Percentiles rank a stretch among this genome's conserved stretches.
These are phyloP conservation scores for Drosophila bifasciata DNA, from an alignment of 1,140 invertebrate genomes.

Conservation along the genomic window DNA sequence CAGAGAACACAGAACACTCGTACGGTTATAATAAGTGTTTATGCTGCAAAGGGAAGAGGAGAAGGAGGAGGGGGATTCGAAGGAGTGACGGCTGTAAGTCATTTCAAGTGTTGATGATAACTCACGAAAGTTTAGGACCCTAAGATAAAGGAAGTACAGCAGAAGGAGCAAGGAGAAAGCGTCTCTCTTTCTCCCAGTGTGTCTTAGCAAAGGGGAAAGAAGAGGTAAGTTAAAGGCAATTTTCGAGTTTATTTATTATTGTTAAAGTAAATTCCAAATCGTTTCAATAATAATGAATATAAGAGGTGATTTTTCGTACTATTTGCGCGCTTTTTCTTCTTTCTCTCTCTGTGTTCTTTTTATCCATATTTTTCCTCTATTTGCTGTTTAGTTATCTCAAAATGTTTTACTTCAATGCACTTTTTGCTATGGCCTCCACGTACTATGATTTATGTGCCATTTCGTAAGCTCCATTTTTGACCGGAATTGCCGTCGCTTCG, in stretches of 20 bases:
- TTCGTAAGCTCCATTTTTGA: constrained; percentile 30
- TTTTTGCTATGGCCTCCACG: constrained; percentile 22
- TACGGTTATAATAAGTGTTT: not conserved
- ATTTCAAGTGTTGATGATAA: constrained; percentile 44
- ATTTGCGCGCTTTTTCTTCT: too few relatives aligned
- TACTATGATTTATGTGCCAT: constrained; percentile 14
- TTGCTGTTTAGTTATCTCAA: constrained; percentile 22
- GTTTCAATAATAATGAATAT: too few relatives aligned
- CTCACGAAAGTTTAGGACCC: constrained; percentile 22
- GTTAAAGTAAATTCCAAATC: too few relatives aligned
- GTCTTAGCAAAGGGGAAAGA: too few relatives aligned
- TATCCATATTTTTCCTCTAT: constrained; percentile 2
- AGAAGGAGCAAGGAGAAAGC: too few relatives aligned
- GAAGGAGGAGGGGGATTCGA: too few relatives aligned
- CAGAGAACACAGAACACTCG: too few relatives aligned
- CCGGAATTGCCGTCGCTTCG: constrained; percentile 22
- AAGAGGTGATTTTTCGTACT: too few relatives aligned
- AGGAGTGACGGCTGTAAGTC: constrained; percentile 20
- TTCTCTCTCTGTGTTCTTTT: too few relatives aligned
- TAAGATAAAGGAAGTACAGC: not conserved
- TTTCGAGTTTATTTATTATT: too few relatives aligned
- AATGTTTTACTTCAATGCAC: constrained; percentile 27
- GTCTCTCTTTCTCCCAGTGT: too few relatives aligned
- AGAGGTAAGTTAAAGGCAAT: too few relatives aligned
- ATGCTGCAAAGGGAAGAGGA: not conserved